A percentile compares a stretch with the other conserved stretches of the same genome.
These are phyloP conservation scores for Ellobium chinense DNA, from an alignment of 2,888 invertebrate genomes.

Conservation along the genomic window DNA sequence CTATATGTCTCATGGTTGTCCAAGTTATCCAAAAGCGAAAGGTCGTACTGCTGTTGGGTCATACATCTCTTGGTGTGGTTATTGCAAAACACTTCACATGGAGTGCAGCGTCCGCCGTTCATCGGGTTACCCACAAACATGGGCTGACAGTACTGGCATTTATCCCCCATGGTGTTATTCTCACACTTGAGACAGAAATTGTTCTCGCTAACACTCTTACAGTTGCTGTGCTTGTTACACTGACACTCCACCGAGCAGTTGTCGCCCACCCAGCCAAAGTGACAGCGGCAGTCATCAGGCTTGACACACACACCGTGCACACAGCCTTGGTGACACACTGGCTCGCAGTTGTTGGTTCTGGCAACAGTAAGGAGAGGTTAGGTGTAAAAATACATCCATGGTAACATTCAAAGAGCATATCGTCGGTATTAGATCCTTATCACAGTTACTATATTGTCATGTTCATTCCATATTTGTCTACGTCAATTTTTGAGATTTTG, in stretches of 20 bases:
- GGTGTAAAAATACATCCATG: too few species aligned
- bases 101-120: slow-evolving; percentile 90
- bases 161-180: slow-evolving; percentile 95
- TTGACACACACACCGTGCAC: slow-evolving; percentile 76
- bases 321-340: slow-evolving; percentile 79
- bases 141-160: slow-evolving; percentile 93
- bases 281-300: slow-evolving; percentile 85
- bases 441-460: too few species aligned
- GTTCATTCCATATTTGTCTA: too few species aligned
- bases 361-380: too few species aligned
- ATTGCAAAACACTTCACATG: slow-evolving; percentile 93
- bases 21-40: slow-evolving; percentile 8
- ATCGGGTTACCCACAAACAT: slow-evolving; percentile 94
- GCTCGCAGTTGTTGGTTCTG: slow-evolving; percentile 66
- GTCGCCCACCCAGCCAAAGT: slow-evolving; percentile 96
- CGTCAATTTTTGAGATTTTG: too few species aligned
- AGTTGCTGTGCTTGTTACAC: slow-evolving; percentile 96
- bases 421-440: too few species aligned
- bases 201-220: slow-evolving; percentile 87
- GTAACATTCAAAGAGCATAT: too few species aligned
- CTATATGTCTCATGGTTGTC: neutral
- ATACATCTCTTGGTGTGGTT: slow-evolving; percentile 85
- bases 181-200: slow-evolving; percentile 90
- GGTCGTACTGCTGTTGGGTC: slow-evolving; percentile 40
- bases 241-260: slow-evolving; percentile 96